Conservation (phyloP, 1,140 invertebrate species). For the Danaus plexippus region DNA sequence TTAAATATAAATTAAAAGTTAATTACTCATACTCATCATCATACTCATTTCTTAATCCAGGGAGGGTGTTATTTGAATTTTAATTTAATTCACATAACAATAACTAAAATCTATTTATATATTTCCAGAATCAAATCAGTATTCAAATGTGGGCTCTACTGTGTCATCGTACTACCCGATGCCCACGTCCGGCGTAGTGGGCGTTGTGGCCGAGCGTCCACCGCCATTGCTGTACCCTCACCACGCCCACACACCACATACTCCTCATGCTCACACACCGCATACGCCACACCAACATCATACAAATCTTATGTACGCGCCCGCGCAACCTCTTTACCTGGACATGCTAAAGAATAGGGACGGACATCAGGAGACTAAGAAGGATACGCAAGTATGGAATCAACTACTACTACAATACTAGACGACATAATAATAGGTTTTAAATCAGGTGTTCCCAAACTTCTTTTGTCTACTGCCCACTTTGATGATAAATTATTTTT, state of each 20-base stretch:
- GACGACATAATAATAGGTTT: no score
- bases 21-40: no score
- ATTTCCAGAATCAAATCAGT: slow-evolving; percentile 49
- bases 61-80: no score
- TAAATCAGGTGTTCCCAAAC: no score
- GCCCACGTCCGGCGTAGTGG: slow-evolving; percentile 50
- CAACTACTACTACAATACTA: no score
- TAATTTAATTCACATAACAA: no score
- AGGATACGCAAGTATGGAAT: slow-evolving; percentile 43
- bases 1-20: no score
- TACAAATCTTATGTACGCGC: slow-evolving; percentile 55
- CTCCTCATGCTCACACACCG: slow-evolving; percentile 39
- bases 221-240: slow-evolving; percentile 58
- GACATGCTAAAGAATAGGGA: slow-evolving; percentile 59
- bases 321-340: slow-evolving; percentile 48
- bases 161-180: slow-evolving; percentile 59
- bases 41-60: no score
- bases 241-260: slow-evolving; percentile 45
- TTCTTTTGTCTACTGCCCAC: no score
- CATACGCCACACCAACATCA: slow-evolving; percentile 45
- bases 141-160: slow-evolving; percentile 42
- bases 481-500: no score
- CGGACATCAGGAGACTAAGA: slow-evolving; percentile 48
- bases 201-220: slow-evolving; percentile 48
- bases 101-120: neutral